Evolutionary conservation across 2,888 invertebrate genomes (phyloP).

Genomic region (Girardia tigrina): DNA sequence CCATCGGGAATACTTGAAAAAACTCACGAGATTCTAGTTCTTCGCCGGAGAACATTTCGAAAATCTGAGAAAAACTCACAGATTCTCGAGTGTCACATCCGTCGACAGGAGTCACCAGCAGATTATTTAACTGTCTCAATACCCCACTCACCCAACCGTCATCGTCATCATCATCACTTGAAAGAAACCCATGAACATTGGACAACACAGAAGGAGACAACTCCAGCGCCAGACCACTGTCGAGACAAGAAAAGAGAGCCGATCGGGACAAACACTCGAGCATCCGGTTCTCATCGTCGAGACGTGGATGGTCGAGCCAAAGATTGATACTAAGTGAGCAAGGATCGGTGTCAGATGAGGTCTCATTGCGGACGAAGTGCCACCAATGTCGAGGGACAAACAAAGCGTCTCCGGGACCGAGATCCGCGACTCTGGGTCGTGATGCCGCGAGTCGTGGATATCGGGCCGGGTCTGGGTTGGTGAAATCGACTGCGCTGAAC

Average conservation of each 20-base stretch:
- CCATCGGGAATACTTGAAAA: not conserved
- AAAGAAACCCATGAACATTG: not conserved
- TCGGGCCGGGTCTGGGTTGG: conserved; percentile 51
- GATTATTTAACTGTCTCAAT: not conserved
- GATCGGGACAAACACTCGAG: conserved; percentile 18
- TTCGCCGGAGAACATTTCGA: not conserved
- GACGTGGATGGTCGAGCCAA: conserved; percentile 30
- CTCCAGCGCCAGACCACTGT: not conserved
- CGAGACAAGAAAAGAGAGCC: conserved; percentile 42
- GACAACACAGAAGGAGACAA: not conserved
- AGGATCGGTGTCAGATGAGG: not conserved
- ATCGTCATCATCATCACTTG: not conserved
- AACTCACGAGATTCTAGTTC: not conserved
- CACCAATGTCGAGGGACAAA: conserved; percentile 84
- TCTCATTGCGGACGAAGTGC: conserved; percentile 74
- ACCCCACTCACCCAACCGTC: not conserved
- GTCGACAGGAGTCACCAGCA: not conserved
- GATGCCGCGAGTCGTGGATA: conserved; percentile 43
- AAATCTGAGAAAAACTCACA: not conserved
- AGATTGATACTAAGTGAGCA: conserved; percentile 33
- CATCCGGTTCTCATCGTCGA: conserved; percentile 31
- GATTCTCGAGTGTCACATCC: too few relatives aligned
- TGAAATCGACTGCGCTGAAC: conserved; percentile 70
- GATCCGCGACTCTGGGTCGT: conserved; percentile 54
- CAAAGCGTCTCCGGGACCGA: conserved; percentile 71